These are phyloP conservation scores for Lithosia quadra DNA, from an alignment of 2,888 invertebrate species.

Conservation along the genomic window DNA sequence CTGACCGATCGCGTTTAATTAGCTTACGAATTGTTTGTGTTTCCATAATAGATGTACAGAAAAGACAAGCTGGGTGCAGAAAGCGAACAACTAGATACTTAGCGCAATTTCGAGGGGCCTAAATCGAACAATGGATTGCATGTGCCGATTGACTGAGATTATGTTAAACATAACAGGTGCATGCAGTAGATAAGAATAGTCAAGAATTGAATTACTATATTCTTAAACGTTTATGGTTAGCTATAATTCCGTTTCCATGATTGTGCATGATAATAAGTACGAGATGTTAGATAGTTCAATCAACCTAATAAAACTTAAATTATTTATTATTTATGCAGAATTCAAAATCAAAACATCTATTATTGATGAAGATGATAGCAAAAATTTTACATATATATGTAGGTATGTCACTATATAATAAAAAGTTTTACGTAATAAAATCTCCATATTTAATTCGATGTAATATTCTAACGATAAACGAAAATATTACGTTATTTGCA, in stretches of 20 bases:
- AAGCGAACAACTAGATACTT: too few species aligned
- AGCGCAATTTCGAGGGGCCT: background rate
- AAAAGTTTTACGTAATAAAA: conserved; percentile 14
- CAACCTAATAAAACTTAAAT: background rate
- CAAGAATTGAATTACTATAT: background rate
- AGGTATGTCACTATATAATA: background rate
- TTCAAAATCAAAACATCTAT: background rate
- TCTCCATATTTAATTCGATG: conserved; percentile 22
- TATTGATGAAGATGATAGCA: background rate
- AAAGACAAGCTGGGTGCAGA: too few species aligned
- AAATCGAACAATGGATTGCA: background rate
- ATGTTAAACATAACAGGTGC: background rate
- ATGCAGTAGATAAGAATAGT: background rate
- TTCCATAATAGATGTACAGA: background rate
- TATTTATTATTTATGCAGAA: background rate
- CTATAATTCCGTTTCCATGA: background rate
- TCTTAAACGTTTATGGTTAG: background rate
- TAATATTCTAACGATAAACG: conserved; percentile 43
- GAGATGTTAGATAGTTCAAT: background rate
- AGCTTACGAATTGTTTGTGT: background rate
- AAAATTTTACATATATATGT: background rate
- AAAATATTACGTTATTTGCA: conserved; percentile 65
- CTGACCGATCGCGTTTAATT: background rate
- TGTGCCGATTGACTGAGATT: background rate
- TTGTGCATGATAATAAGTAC: background rate